Conservation (phyloP, 2,113 vertebrate species). For the Alouatta palliata region DNA sequence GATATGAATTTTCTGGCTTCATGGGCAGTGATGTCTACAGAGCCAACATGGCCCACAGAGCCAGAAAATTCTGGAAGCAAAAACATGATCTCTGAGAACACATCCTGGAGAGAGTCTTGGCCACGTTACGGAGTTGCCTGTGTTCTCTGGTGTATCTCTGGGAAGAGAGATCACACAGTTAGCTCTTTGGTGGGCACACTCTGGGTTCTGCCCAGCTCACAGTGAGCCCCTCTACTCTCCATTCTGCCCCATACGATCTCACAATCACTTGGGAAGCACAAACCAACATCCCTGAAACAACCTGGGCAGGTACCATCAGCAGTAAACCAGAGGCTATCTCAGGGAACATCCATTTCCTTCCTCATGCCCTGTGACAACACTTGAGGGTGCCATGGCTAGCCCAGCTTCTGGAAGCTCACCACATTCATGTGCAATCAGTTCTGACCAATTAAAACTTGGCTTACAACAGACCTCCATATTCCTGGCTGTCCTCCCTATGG, state of each 20-base stretch:
- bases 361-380: neutral
- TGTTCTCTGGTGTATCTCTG: neutral
- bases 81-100: neutral
- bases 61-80: constrained; percentile 27
- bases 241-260: neutral
- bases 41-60: neutral
- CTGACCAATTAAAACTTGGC: neutral
- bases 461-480: neutral
- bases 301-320: fast-evolving
- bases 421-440: neutral
- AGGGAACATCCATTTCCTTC: neutral
- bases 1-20: neutral
- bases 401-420: neutral
- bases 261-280: neutral
- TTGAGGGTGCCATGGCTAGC: neutral
- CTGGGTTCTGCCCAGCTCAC: neutral
- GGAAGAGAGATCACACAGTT: neutral
- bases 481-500: neutral
- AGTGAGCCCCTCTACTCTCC: neutral
- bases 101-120: neutral
- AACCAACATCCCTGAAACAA: neutral
- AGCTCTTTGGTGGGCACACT: neutral
- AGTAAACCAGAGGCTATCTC: neutral
- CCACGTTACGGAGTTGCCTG: neutral
- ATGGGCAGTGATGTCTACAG: neutral